These are phyloP conservation scores for Radopholus similis DNA, from an alignment of 1,140 invertebrate species.

Conservation along the genomic window DNA sequence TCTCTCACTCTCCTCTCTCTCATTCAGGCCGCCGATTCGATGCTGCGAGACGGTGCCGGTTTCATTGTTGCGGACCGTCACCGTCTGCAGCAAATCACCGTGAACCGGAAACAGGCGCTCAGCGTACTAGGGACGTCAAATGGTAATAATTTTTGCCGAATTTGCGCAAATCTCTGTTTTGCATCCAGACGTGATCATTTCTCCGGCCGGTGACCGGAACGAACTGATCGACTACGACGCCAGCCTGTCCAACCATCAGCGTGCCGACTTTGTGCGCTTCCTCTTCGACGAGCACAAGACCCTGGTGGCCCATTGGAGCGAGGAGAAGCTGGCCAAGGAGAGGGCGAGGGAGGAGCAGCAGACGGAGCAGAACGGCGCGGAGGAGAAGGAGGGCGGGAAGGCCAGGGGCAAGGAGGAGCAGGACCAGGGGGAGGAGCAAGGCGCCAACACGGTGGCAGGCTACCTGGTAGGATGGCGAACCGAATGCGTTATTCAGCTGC, in stretches of 20 bases:
- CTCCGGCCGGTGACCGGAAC: constrained; percentile 1
- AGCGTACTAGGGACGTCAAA: constrained; percentile 28
- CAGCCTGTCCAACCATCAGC: constrained; percentile 39
- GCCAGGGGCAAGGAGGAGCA: background rate
- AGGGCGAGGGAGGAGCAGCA: background rate
- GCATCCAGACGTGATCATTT: constrained; percentile 8
- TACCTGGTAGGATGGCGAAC: constrained; percentile 22
- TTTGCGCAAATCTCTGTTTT: constrained; percentile 1
- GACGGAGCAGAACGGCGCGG: no score
- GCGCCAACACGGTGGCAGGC: constrained; percentile 19
- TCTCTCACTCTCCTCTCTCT: background rate
- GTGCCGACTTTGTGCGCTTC: constrained; percentile 40
- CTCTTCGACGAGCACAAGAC: constrained; percentile 27
- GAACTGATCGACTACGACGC: constrained; percentile 42
- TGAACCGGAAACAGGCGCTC: constrained; percentile 30
- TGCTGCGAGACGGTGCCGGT: constrained; percentile 50
- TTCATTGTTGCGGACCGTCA: constrained; percentile 55
- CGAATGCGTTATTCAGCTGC: background rate
- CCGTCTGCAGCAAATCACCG: constrained; percentile 44
- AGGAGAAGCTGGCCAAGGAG: background rate
- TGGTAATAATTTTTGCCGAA: constrained; percentile 29
- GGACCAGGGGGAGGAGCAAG: background rate
- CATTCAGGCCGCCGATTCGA: constrained; percentile 14
- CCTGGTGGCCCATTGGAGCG: constrained; percentile 21
- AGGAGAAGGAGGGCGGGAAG: no score